phyloP scores from a whole-genome alignment of 2,113 vertebrate species.

The Tauraco erythrolophus region DNA sequence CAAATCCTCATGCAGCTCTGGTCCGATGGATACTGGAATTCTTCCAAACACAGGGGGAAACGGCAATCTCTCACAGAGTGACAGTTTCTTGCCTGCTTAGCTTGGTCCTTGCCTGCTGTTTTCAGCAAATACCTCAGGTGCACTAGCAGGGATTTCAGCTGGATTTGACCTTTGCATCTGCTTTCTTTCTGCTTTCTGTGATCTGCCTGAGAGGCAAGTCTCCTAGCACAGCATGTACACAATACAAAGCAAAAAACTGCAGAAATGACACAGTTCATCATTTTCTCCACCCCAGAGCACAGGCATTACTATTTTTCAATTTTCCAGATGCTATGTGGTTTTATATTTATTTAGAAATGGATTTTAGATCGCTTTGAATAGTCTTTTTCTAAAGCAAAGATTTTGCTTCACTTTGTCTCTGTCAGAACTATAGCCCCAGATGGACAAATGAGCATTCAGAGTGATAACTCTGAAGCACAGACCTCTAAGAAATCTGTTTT shows the following conservation, averaged over 20 bases:
- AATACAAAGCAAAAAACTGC: background rate
- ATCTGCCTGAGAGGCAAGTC: background rate
- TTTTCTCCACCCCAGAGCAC: background rate
- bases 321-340: background rate
- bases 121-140: background rate
- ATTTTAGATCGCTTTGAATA: background rate
- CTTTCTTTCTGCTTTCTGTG: background rate
- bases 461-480: background rate
- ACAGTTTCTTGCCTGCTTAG: background rate
- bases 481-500: background rate
- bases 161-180: conserved; percentile 26
- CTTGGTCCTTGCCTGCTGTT: background rate
- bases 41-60: background rate
- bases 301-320: background rate
- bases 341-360: background rate
- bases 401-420: background rate
- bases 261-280: background rate
- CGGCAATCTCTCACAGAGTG: background rate
- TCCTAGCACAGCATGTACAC: background rate
- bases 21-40: background rate
- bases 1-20: background rate
- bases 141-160: background rate
- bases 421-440: background rate
- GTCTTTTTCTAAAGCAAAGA: background rate
- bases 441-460: background rate